A percentile compares a stretch with the other conserved stretches of the same genome.
Evolutionary conservation across 2,888 invertebrate species (phyloP).

Genomic region (Stramonita haemastoma): DNA sequence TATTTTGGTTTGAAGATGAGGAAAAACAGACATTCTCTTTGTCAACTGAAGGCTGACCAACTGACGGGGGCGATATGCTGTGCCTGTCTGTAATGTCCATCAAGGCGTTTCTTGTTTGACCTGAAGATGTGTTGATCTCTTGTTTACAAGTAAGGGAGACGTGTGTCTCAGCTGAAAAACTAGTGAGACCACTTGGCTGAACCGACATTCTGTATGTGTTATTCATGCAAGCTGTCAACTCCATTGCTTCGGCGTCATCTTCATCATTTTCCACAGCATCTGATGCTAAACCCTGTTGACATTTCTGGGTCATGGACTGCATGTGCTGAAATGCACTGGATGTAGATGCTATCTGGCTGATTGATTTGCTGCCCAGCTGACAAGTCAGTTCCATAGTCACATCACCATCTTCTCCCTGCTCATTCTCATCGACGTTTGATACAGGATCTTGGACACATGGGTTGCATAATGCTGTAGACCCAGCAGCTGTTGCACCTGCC

Average conservation of each 20-base stretch:
- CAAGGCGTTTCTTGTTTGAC: slow-evolving; percentile 13
- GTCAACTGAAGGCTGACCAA: background rate
- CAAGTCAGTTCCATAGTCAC: slow-evolving; percentile 26
- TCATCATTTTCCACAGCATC: background rate
- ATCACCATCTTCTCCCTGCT: slow-evolving; percentile 10
- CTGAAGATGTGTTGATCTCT: background rate
- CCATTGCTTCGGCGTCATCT: slow-evolving; percentile 17
- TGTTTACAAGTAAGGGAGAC: background rate
- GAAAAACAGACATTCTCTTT: background rate
- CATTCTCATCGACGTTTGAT: background rate
- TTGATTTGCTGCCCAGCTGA: background rate
- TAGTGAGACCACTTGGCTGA: background rate
- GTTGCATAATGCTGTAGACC: background rate
- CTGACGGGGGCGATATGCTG: slow-evolving; percentile 5
- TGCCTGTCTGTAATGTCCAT: slow-evolving; percentile 8
- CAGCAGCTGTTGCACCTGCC: background rate
- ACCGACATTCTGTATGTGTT: background rate
- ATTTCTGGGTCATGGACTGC: background rate
- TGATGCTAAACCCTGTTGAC: background rate
- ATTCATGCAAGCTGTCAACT: slow-evolving; percentile 24
- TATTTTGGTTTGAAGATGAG: background rate
- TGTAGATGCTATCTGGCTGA: background rate
- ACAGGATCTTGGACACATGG: background rate
- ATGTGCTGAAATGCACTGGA: background rate
- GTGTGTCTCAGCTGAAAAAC: background rate